Conservation (phyloP, 2,888 invertebrate species). For the Orchesellides sinensis region DNA sequence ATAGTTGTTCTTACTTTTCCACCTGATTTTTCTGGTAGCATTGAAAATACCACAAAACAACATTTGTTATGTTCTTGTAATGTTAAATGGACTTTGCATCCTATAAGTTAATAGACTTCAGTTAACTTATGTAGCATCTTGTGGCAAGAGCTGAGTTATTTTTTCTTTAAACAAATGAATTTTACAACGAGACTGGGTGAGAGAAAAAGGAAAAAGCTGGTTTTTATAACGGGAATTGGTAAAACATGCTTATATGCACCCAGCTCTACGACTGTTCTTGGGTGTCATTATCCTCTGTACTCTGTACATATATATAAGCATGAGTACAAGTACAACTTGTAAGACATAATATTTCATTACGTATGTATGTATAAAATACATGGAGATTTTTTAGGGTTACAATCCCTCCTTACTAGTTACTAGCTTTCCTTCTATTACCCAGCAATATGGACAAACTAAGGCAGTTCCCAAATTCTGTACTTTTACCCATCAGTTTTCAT, state of each 20-base stretch:
- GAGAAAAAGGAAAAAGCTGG: constrained; percentile 48
- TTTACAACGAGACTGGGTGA: constrained; percentile 7
- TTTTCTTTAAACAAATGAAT: constrained; percentile 24
- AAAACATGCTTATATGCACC: neutral
- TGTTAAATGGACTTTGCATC: too few species aligned
- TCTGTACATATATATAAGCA: neutral
- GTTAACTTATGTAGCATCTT: too few species aligned
- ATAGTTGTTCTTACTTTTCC: too few species aligned
- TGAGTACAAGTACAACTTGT: neutral
- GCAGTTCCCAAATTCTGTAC: constrained; percentile 11
- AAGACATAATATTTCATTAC: too few species aligned
- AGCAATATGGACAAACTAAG: constrained; percentile 3
- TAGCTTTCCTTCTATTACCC: constrained; percentile 21
- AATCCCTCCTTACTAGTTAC: constrained; percentile 30
- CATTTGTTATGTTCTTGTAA: too few species aligned
- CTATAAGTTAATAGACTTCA: too few species aligned
- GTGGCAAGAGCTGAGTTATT: too few species aligned
- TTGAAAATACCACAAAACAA: too few species aligned
- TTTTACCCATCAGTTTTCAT: constrained; percentile 37
- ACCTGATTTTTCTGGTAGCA: too few species aligned
- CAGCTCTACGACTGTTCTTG: neutral
- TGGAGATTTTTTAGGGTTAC: too few species aligned
- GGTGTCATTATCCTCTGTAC: constrained; percentile 56
- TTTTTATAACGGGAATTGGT: constrained; percentile 49
- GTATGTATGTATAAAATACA: too few species aligned